Percentiles rank a stretch among this genome's conserved stretches.
Evolutionary conservation across 2,888 invertebrate genomes (phyloP).

Genomic region (Digitonthophagus gazella): DNA sequence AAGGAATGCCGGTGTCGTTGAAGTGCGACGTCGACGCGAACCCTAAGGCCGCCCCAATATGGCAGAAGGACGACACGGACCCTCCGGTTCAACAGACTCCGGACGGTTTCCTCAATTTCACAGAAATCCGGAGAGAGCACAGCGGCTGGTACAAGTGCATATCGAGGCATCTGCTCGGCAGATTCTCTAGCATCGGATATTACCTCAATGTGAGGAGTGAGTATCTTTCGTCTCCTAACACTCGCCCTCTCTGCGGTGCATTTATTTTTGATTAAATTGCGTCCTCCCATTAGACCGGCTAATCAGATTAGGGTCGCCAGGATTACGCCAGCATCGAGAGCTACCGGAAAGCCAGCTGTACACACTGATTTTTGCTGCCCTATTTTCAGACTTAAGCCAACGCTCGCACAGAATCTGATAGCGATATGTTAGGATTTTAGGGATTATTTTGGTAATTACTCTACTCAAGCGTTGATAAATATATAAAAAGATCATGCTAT

Average conservation of each 20-base stretch:
- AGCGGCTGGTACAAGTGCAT: conserved; percentile 94
- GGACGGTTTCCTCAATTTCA: conserved; percentile 83
- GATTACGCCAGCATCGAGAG: background rate
- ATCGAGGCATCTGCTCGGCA: conserved; percentile 76
- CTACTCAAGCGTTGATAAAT: too few species aligned
- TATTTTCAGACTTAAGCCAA: background rate
- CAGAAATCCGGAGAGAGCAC: conserved; percentile 73
- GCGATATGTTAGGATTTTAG: background rate
- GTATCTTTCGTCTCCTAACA: conserved; percentile 46
- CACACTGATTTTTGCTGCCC: background rate
- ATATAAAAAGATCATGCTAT: too few species aligned
- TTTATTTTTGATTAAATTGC: conserved; percentile 16
- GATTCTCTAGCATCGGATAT: conserved; percentile 88
- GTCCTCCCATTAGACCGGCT: background rate
- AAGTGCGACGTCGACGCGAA: conserved; percentile 94
- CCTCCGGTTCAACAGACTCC: conserved; percentile 64
- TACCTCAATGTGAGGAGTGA: conserved; percentile 86
- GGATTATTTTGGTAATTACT: background rate
- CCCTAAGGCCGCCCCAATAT: conserved; percentile 80
- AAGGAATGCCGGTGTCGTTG: conserved; percentile 84
- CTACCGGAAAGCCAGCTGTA: background rate
- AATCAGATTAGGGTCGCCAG: background rate
- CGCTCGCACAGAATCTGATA: background rate
- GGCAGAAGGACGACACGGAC: conserved; percentile 64
- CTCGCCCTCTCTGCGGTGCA: background rate